Evolutionary conservation across 2,797 vertebrate species (phyloP).

Genomic region (Artibeus jamaicensis): DNA sequence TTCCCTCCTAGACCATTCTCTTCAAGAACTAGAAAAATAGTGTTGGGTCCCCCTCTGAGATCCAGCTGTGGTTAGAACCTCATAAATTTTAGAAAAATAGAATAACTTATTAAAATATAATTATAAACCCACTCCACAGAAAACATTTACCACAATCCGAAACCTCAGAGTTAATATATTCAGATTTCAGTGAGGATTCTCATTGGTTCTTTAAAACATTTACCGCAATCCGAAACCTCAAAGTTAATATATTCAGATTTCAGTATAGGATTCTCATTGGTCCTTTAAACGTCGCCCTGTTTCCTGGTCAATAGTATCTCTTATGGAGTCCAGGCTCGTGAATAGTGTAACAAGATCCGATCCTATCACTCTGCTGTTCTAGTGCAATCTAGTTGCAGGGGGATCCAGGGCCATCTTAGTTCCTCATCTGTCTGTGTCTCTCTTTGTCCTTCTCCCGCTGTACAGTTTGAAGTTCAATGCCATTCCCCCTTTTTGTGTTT

Average conservation of each 20-base stretch:
- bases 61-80: slow-evolving; percentile 28
- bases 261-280: background rate
- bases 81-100: slow-evolving; percentile 58
- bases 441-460: background rate
- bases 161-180: background rate
- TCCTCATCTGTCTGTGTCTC: background rate
- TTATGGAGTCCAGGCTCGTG: background rate
- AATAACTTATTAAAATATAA: slow-evolving; percentile 38
- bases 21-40: background rate
- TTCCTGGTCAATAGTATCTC: slow-evolving; percentile 28
- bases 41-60: background rate
- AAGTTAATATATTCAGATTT: background rate
- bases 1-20: background rate
- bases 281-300: background rate
- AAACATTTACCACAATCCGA: slow-evolving; percentile 67
- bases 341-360: background rate
- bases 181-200: slow-evolving; percentile 1
- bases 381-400: background rate
- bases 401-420: background rate
- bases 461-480: background rate
- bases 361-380: background rate
- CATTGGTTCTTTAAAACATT: slow-evolving; percentile 51
- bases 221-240: slow-evolving; percentile 66
- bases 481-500: background rate
- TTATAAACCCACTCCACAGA: slow-evolving; percentile 15